Evolutionary conservation across 2,888 invertebrate genomes (phyloP).

Genomic region (Adelphocoris suturalis): DNA sequence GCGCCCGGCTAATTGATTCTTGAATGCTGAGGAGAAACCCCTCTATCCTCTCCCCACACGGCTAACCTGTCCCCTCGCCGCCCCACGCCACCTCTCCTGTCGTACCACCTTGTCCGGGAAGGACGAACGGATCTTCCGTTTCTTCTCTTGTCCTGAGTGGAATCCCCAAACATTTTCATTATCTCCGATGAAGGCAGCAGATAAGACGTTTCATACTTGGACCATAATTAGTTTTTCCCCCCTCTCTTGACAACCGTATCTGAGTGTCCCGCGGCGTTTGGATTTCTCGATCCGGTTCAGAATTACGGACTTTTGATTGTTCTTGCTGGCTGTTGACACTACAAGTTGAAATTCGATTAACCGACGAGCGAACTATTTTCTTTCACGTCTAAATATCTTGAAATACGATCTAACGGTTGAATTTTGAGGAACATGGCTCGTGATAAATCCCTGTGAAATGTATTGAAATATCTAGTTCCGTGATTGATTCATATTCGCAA

Average conservation of each 20-base stretch:
- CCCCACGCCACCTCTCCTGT: not conserved
- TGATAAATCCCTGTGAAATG: too few species aligned
- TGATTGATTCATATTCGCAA: too few species aligned
- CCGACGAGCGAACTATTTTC: too few species aligned
- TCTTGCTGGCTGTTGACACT: conserved; percentile 24
- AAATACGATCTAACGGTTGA: too few species aligned
- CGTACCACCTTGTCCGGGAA: not conserved
- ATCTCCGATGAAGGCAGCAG: conserved; percentile 57
- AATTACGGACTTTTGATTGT: not conserved
- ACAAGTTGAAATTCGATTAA: too few species aligned
- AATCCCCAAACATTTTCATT: conserved; percentile 66
- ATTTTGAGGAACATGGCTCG: too few species aligned
- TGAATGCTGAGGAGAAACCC: conserved; percentile 52
- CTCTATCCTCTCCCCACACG: not conserved
- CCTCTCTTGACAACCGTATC: conserved; percentile 17
- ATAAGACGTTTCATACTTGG: conserved; percentile 56
- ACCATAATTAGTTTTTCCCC: conserved; percentile 61
- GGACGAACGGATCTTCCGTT: conserved; percentile 6
- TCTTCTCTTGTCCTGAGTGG: conserved; percentile 24
- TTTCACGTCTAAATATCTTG: too few species aligned
- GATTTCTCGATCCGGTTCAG: not conserved
- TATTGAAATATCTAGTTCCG: too few species aligned
- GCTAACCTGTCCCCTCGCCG: not conserved
- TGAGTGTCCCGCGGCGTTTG: conserved; percentile 47
- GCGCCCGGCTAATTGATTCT: conserved; percentile 66